A percentile compares a stretch with the other conserved stretches of the same genome.
Conservation (phyloP, 2,888 invertebrate genomes). For the Nezara viridula region DNA sequence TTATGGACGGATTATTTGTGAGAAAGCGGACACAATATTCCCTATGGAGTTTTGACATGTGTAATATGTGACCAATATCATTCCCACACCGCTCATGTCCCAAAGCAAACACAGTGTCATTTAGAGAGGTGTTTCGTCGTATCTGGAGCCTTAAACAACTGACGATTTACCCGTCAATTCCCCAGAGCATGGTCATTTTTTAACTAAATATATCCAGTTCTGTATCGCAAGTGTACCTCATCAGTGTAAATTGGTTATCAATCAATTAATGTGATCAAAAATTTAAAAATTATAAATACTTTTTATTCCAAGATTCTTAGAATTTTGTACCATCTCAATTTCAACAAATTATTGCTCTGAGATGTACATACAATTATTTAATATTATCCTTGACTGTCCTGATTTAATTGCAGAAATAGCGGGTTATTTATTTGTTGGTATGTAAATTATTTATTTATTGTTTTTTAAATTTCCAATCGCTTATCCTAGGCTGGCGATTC, state of each 20-base stretch:
- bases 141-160: conserved; percentile 17
- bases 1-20: conserved; percentile 50
- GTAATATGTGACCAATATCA: conserved; percentile 53
- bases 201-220: neutral
- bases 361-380: no score
- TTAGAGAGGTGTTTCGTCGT: neutral
- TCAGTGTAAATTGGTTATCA: neutral
- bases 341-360: no score
- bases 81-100: neutral
- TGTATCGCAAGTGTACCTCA: neutral
- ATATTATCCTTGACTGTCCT: no score
- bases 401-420: no score
- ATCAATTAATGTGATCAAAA: no score
- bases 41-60: conserved; percentile 27
- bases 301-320: no score
- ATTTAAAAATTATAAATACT: no score
- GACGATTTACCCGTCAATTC: neutral
- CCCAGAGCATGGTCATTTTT: neutral
- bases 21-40: conserved; percentile 10
- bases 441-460: no score
- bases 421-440: no score
- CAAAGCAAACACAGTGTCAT: neutral
- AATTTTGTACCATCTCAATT: no score
- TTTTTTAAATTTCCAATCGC: no score
- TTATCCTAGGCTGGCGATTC: no score